Conservation (phyloP, 2,797 vertebrate species). For the Clarias fuscus region DNA sequence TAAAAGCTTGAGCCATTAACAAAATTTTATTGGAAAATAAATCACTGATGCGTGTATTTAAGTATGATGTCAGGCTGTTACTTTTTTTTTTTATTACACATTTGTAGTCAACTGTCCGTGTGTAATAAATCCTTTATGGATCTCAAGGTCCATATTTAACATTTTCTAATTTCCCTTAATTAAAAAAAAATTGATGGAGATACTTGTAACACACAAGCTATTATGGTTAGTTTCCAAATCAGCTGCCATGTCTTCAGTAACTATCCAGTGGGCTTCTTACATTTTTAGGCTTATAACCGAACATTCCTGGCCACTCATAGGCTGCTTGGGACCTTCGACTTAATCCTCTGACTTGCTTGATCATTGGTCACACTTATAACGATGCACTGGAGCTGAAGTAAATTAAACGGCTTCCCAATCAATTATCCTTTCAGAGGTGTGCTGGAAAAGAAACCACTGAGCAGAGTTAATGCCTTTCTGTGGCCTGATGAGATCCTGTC, state of each 20-base stretch:
- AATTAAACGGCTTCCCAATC: slow-evolving; percentile 68
- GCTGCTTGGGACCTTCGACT: slow-evolving; percentile 37
- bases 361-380: slow-evolving; percentile 71
- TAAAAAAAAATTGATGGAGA: neutral
- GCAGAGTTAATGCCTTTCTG: slow-evolving; percentile 67
- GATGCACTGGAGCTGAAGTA: slow-evolving; percentile 66
- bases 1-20: neutral
- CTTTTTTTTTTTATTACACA: neutral
- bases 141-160: neutral
- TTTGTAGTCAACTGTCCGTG: neutral
- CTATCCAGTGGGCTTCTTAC: neutral
- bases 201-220: neutral
- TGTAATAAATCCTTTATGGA: too few relatives aligned
- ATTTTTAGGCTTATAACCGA: neutral
- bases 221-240: neutral
- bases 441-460: slow-evolving; percentile 71
- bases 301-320: slow-evolving; percentile 31
- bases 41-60: neutral
- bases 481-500: slow-evolving; percentile 67
- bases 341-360: slow-evolving; percentile 66
- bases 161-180: neutral
- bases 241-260: neutral
- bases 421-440: slow-evolving; percentile 71
- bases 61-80: neutral
- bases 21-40: neutral